Base-by-base conservation (phyloP, 2,797 vertebrate species). In the Chelmon rostratus region DNA sequence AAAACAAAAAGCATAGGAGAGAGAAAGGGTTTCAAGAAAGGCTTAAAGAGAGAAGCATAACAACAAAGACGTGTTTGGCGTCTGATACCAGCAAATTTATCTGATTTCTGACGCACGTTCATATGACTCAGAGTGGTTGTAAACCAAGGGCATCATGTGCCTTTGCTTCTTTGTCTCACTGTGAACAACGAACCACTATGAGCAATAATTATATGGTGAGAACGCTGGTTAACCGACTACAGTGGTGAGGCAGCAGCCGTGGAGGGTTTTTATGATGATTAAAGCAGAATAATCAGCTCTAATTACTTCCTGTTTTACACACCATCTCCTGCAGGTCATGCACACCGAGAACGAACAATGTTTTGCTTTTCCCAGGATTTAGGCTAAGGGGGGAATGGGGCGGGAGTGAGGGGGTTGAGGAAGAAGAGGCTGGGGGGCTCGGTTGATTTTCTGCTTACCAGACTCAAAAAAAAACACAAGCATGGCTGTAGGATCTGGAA, bases 221-320 rank as follows among this genome's bases (percentile, higher is more conserved):
- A 73, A 78, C 16, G 54, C 65, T 72, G 79, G 81, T 86, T 85
- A 88, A 86, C 79, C 67, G 58, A 65, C 69, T 47, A 68, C 68
- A 80, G 44, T 33, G 58, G 70, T 47, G 75, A 79, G 63, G 79
- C 61, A 68, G 71, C 80, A 85, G 71, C 62, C 8, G 1, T 56
- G 69, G 49, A 66, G 64, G 8, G 19, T 59, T 68, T 73, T 53
- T 66, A 70, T 73, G 16, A 84, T 84, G 88, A 92, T 94, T 92
- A 91, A 88, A 92, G 86, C 84, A 62, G 79, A 91, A 92, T 91
- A 91, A 95, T 93, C 89, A 90, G 78, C 85, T 91, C 71, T 93
- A 94, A 95, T 92, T 91, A 90, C 92, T 93, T 94, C 93, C 93
- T 93, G 93, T 85, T 86, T 87, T 83, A 88, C 86, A 93, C 89